Evolutionary conservation across 2,888 invertebrate genomes (phyloP).

Genomic region (Exephanes ischioxanthus): DNA sequence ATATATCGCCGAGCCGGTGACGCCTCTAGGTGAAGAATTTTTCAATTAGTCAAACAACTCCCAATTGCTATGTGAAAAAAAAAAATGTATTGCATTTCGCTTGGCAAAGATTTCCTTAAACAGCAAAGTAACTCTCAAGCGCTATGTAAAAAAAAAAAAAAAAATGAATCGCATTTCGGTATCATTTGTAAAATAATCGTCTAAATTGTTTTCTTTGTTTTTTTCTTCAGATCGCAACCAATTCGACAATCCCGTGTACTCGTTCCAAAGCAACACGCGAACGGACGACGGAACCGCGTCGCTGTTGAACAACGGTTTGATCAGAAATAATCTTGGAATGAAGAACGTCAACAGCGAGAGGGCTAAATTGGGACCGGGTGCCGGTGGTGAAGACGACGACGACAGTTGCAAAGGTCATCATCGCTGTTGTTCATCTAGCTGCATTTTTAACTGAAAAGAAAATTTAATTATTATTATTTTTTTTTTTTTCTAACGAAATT

Average conservation of each 20-base stretch:
- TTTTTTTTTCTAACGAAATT: not conserved
- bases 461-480: not conserved
- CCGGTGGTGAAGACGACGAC: conserved; percentile 85
- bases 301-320: conserved; percentile 84
- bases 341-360: conserved; percentile 80
- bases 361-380: conserved; percentile 81
- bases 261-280: conserved; percentile 87
- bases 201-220: conserved; percentile 25
- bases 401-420: conserved; percentile 85
- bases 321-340: conserved; percentile 81
- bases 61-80: not conserved
- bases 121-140: not conserved
- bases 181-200: conserved; percentile 17
- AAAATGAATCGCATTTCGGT: not conserved
- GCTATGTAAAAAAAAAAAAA: conserved; percentile 12
- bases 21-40: conserved; percentile 86
- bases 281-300: conserved; percentile 84
- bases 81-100: not conserved
- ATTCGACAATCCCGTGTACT: conserved; percentile 97
- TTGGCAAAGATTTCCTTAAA: too few species aligned
- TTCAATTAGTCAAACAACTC: too few species aligned
- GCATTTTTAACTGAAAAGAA: not conserved
- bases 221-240: conserved; percentile 90
- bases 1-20: conserved; percentile 92
- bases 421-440: not conserved